A percentile compares a stretch with the other conserved stretches of the same genome.
Conservation (phyloP, 1,140 invertebrate species). For the Drosophila serrata region DNA sequence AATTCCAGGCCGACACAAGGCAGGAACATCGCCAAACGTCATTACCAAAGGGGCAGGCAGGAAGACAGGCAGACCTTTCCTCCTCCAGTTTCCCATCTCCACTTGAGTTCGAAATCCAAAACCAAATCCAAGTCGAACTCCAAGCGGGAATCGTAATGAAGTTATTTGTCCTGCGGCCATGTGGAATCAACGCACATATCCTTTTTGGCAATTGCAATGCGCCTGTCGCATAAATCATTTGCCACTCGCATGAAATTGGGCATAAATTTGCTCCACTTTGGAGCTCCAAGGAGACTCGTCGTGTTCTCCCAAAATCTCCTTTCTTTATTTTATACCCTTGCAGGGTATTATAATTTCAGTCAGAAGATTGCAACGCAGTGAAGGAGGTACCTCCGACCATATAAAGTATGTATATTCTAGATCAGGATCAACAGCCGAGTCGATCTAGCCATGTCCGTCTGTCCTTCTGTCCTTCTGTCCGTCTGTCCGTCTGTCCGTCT, state of each 20-base stretch:
- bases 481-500: no score
- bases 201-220: constrained; percentile 83
- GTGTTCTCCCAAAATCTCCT: constrained; percentile 2
- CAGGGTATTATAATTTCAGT: no score
- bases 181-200: constrained; percentile 81
- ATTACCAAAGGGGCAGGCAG: constrained; percentile 62
- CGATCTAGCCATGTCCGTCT: no score
- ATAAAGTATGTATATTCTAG: no score
- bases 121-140: constrained; percentile 18
- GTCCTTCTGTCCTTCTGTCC: no score
- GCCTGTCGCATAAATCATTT: constrained; percentile 83
- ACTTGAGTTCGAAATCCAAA: not conserved
- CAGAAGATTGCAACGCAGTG: no score
- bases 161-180: constrained; percentile 81
- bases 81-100: not conserved
- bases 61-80: constrained; percentile 42
- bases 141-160: constrained; percentile 66
- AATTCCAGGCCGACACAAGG: constrained; percentile 42
- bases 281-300: constrained; percentile 31
- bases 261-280: constrained; percentile 84
- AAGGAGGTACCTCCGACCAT: no score
- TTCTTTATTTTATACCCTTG: no score
- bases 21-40: constrained; percentile 56
- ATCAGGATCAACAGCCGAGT: no score
- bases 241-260: constrained; percentile 83